A percentile compares a stretch with the other conserved stretches of the same genome.
Evolutionary conservation across 2,888 invertebrate genomes (phyloP).

Genomic region (Torymus tubicola): DNA sequence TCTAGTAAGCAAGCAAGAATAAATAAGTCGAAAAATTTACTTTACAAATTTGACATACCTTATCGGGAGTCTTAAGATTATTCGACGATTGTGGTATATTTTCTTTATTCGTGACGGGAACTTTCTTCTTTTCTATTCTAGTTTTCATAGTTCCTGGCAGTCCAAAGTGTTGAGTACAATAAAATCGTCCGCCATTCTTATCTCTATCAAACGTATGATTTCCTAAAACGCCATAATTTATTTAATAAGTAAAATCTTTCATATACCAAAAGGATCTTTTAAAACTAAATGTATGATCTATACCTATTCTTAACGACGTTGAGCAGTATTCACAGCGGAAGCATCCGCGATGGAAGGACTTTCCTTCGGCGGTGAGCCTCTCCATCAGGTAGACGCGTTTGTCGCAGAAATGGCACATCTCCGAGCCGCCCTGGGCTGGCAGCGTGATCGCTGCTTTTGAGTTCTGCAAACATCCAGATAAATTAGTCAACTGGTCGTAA

Average conservation of each 20-base stretch:
- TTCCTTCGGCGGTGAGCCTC: conserved; percentile 91
- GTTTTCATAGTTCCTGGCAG: conserved; percentile 78
- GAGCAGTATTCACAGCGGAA: conserved; percentile 96
- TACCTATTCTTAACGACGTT: conserved; percentile 87
- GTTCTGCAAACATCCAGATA: conserved; percentile 75
- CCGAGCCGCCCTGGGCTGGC: conserved; percentile 83
- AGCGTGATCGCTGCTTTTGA: conserved; percentile 80
- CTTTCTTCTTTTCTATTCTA: conserved; percentile 71
- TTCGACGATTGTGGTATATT: conserved; percentile 72
- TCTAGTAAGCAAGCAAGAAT: too few species aligned
- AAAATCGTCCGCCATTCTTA: conserved; percentile 79
- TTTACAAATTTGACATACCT: conserved; percentile 67
- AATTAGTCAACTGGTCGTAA: too few species aligned
- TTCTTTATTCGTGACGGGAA: conserved; percentile 72
- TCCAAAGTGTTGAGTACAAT: conserved; percentile 86
- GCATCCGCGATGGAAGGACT: conserved; percentile 94
- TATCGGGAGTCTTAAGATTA: conserved; percentile 77
- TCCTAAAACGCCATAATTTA: conserved; percentile 61
- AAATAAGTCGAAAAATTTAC: too few species aligned
- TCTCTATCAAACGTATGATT: conserved; percentile 75
- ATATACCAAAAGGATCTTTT: neutral
- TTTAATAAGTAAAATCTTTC: neutral
- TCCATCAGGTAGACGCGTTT: conserved; percentile 96
- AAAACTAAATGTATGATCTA: neutral
- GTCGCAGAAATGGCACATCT: conserved; percentile 91